A percentile compares a stretch with the other conserved stretches of the same genome.
These are phyloP conservation scores for Brenthis daphne DNA, from an alignment of 2,888 invertebrate genomes.

Conservation along the genomic window DNA sequence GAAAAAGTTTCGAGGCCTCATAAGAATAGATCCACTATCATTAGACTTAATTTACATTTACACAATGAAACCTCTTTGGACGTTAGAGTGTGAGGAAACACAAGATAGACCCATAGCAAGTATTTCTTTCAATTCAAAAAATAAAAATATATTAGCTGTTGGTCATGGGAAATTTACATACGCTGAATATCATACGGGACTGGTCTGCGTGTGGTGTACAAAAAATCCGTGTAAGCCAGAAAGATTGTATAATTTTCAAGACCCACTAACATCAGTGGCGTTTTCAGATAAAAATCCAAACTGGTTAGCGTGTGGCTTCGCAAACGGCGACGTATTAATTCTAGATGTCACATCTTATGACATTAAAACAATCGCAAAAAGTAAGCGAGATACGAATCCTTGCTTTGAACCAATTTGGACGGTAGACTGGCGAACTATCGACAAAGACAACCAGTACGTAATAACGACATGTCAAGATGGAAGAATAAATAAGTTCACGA, in stretches of 20 bases:
- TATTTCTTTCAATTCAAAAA: slow-evolving; percentile 86
- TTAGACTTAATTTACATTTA: slow-evolving; percentile 86
- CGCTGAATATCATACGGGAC: slow-evolving; percentile 81
- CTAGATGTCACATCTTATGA: slow-evolving; percentile 85
- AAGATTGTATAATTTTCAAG: slow-evolving; percentile 83
- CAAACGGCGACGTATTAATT: slow-evolving; percentile 87
- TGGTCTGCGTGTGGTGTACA: slow-evolving; percentile 89
- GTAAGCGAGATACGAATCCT: slow-evolving; percentile 81
- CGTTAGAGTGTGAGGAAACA: slow-evolving; percentile 79
- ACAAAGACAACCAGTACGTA: slow-evolving; percentile 75
- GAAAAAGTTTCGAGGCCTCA: slow-evolving; percentile 86
- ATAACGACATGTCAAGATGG: slow-evolving; percentile 85
- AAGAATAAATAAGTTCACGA: slow-evolving; percentile 79
- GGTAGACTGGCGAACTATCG: slow-evolving; percentile 82
- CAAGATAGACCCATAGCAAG: slow-evolving; percentile 81
- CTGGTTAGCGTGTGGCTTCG: slow-evolving; percentile 88
- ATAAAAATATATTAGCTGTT: slow-evolving; percentile 87
- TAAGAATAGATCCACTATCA: slow-evolving; percentile 83
- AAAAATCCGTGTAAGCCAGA: slow-evolving; percentile 91
- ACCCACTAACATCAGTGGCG: slow-evolving; percentile 85
- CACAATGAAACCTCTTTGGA: slow-evolving; percentile 86
- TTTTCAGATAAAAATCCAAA: slow-evolving; percentile 88
- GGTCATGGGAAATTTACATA: slow-evolving; percentile 87
- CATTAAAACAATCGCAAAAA: slow-evolving; percentile 77
- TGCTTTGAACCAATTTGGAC: slow-evolving; percentile 86